Evolutionary conservation across 2,113 vertebrate genomes (phyloP).

Genomic region (Vulpes vulpes): DNA sequence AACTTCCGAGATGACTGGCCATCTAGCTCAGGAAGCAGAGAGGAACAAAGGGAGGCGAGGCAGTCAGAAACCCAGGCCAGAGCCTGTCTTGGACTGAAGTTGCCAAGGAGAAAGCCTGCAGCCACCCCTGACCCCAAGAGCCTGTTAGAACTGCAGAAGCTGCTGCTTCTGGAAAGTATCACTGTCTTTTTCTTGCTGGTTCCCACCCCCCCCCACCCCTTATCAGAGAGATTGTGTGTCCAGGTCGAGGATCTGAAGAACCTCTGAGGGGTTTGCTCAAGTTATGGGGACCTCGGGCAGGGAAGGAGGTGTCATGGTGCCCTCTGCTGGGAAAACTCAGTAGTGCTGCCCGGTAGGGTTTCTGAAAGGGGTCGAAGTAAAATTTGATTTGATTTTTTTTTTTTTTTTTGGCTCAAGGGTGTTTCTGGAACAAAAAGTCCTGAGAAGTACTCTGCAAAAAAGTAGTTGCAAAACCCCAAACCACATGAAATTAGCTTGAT

Average conservation of each 20-base stretch:
- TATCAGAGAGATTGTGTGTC: constrained; percentile 26
- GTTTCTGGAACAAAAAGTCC: constrained; percentile 73
- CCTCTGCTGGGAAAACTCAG: constrained; percentile 73
- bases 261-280: neutral
- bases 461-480: constrained; percentile 72
- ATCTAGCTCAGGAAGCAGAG: neutral
- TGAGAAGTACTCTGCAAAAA: constrained; percentile 58
- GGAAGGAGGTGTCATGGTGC: constrained; percentile 62
- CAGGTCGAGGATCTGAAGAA: neutral
- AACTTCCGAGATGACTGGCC: neutral
- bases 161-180: neutral
- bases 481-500: constrained; percentile 81
- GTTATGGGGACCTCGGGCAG: neutral
- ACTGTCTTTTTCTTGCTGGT: constrained; percentile 1
- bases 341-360: neutral
- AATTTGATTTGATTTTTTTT: neutral
- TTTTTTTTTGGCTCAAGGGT: constrained; percentile 36
- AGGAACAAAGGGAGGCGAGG: constrained; percentile 44
- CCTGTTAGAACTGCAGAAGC: neutral
- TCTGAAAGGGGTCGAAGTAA: neutral
- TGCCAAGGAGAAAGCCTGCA: neutral
- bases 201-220: neutral
- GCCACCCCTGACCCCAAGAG: neutral
- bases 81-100: neutral
- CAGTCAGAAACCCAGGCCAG: neutral